Base-by-base conservation (phyloP, 37 sponge, comb jelly and placozoan species). In the Axinella damicornis region DNA sequence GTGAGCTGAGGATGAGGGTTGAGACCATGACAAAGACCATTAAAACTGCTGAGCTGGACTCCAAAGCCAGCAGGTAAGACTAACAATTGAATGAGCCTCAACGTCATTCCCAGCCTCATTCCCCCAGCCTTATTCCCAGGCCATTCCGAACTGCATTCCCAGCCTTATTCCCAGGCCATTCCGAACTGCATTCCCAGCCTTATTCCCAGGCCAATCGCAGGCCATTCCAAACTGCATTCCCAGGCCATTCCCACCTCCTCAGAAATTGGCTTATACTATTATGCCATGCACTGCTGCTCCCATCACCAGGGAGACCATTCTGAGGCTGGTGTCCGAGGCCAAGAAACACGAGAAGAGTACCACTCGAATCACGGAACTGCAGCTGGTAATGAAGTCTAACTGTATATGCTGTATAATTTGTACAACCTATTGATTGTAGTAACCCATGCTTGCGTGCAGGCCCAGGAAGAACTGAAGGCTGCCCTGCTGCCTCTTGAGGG, bases 221-320 rank as follows among this genome's bases (percentile, higher is more conserved):
- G n/a, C n/a, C n/a, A n/a, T n/a, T n/a, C 64, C 11, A 6, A 25
- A 9, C 64, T 12, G 28, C 64, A 25, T 62, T 28, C 64, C 64
- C 64, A 9, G 6, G 14, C 64, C 9, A 25, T 28, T 28, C 6
- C 13, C 15, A 25, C n/a, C n/a, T n/a, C n/a, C n/a, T n/a, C n/a
- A n/a, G n/a, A n/a, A n/a, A n/a, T n/a, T n/a, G n/a, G n/a, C n/a
- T n/a, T n/a, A n/a, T n/a, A n/a, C n/a, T 32, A n/a, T n/a, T n/a
- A n/a, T n/a, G n/a, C n/a, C n/a, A n/a, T n/a, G n/a, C n/a, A n/a
- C n/a, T n/a, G n/a, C 32, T 25, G 1, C 18, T 12, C 28, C 34
- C 2, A 6, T 66, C 31, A 38, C 32, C 63, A 83, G 94, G 35
- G 91, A 94, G 84, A 94, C 94, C 31, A 94, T 94, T 39, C 57